These are phyloP conservation scores for Thermophis baileyi DNA, from an alignment of 2,113 vertebrate genomes.

Conservation along the genomic window DNA sequence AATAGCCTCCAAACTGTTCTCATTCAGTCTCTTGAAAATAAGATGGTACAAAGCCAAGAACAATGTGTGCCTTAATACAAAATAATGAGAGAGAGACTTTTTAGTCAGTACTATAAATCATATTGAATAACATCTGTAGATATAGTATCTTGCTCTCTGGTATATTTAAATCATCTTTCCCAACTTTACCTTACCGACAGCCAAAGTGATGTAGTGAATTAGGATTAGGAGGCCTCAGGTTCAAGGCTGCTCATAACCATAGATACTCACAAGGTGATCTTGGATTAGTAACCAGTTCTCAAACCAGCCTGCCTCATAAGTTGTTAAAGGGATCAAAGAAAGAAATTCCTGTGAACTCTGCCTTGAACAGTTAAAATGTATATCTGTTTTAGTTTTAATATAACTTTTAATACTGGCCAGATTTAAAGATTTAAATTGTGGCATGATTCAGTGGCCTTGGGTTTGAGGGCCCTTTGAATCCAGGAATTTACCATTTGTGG, in stretches of 20 bases:
- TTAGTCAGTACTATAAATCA: constrained; percentile 13
- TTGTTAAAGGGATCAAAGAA: not conserved
- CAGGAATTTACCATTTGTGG: not conserved
- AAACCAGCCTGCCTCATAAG: not conserved
- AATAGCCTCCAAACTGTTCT: constrained; percentile 36
- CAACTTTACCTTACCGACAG: not conserved
- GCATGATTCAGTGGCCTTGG: not conserved
- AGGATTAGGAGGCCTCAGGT: not conserved
- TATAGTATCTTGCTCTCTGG: not conserved
- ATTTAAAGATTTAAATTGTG: not conserved
- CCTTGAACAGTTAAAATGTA: not conserved
- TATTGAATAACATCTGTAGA: constrained; percentile 26
- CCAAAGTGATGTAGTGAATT: not conserved
- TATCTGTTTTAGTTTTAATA: not conserved
- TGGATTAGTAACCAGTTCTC: not conserved
- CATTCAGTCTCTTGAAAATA: constrained; percentile 33
- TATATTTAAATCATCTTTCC: constrained; percentile 8
- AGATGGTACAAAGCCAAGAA: constrained; percentile 41
- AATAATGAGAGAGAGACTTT: constrained; percentile 38
- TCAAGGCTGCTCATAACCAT: not conserved
- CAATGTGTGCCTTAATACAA: constrained; percentile 34
- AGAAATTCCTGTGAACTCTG: not conserved
- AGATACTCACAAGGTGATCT: not conserved
- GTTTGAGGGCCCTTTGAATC: not conserved
- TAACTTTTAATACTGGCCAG: not conserved